Percentiles rank a stretch among this genome's conserved stretches.
Conservation (phyloP, 2,797 vertebrate species). For the Acanthurus leucopareius region DNA sequence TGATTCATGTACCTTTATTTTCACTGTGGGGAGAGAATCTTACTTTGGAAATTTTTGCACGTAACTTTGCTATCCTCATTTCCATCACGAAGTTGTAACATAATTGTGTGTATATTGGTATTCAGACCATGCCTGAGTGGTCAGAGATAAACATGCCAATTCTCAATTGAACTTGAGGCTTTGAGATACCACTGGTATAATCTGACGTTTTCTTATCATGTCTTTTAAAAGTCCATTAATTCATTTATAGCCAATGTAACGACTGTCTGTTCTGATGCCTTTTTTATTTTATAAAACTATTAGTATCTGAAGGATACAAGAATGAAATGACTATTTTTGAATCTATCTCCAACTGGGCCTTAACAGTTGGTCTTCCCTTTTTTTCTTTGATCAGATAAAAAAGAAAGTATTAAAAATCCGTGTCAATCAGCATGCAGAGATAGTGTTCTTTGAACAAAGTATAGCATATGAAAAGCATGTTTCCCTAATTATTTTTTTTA, state of each 20-base stretch:
- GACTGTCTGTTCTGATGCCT: neutral
- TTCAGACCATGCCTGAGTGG: neutral
- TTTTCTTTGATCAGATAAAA: slow-evolving; percentile 1
- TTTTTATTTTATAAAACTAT: neutral
- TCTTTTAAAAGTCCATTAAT: slow-evolving; percentile 7
- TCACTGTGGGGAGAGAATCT: neutral
- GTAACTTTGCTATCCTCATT: neutral
- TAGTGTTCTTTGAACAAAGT: slow-evolving; percentile 9
- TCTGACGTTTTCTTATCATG: neutral
- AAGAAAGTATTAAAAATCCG: neutral
- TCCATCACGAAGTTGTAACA: neutral
- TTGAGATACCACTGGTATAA: slow-evolving; percentile 11
- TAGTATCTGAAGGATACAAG: neutral
- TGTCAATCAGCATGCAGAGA: neutral
- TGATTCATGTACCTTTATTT: slow-evolving; percentile 13
- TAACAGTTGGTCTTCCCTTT: neutral
- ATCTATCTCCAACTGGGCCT: slow-evolving; percentile 1
- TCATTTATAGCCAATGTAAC: neutral
- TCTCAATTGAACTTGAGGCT: neutral
- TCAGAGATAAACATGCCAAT: slow-evolving; percentile 10
- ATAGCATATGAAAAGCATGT: neutral
- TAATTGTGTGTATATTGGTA: neutral
- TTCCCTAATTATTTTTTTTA: slow-evolving; percentile 12
- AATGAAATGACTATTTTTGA: slow-evolving; percentile 3
- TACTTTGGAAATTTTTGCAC: neutral